A percentile compares a stretch with the other conserved stretches of the same genome.
These are phyloP conservation scores for Alethe diademata DNA, from an alignment of 2,113 vertebrate genomes.

Conservation along the genomic window DNA sequence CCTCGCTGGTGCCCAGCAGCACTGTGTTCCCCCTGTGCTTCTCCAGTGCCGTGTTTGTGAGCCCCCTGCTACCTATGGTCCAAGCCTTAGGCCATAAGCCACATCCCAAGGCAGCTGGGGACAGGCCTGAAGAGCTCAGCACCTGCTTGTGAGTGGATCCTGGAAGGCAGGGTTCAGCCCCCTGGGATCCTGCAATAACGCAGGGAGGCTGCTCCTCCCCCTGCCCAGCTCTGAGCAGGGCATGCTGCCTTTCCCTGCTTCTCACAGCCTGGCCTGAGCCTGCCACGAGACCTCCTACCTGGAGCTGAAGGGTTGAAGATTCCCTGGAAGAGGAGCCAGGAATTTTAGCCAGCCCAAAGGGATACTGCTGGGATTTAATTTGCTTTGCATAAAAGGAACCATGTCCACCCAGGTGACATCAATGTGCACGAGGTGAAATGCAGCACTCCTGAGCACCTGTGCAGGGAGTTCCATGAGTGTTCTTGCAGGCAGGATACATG, in stretches of 20 bases:
- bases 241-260: neutral
- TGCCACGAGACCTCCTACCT: fast-evolving
- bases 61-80: fast-evolving
- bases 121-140: neutral
- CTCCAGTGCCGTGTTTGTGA: fast-evolving
- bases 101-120: neutral
- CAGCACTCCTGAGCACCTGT: neutral
- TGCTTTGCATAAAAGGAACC: neutral
- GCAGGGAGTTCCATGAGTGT: neutral
- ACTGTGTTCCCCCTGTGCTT: neutral
- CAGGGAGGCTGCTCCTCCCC: neutral
- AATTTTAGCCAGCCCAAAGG: neutral
- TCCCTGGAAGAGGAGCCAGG: neutral
- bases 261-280: fast-evolving
- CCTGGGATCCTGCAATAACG: fast-evolving
- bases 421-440: neutral
- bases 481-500: neutral
- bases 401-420: neutral
- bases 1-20: neutral
- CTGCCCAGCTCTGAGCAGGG: fast-evolving
- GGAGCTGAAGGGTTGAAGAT: neutral
- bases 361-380: neutral
- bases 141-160: neutral
- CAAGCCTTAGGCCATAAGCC: neutral
- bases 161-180: neutral